These are phyloP conservation scores for Andrena praecox DNA, from an alignment of 2,888 invertebrate genomes.

Conservation along the genomic window DNA sequence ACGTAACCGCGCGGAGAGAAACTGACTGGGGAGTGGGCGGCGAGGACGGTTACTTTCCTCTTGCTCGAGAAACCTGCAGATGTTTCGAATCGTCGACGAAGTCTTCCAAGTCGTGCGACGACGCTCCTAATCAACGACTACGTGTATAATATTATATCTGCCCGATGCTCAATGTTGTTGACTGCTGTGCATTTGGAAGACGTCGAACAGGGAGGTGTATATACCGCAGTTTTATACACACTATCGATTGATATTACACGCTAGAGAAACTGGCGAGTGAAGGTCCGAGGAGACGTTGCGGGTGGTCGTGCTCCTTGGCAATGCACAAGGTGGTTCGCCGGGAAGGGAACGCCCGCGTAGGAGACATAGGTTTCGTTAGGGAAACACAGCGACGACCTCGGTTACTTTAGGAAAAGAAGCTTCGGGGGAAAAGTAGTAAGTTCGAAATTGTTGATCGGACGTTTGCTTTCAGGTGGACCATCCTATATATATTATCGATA, in stretches of 20 bases:
- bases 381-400: too few species aligned
- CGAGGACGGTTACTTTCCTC: constrained; percentile 36
- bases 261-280: constrained; percentile 6
- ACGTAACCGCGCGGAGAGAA: not conserved
- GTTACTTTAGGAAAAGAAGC: too few species aligned
- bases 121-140: constrained; percentile 61
- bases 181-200: constrained; percentile 66
- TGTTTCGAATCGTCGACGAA: constrained; percentile 56
- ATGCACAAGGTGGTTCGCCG: constrained; percentile 14
- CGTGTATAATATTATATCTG: constrained; percentile 48
- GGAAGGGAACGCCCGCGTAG: not conserved
- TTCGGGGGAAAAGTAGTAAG: too few species aligned
- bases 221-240: constrained; percentile 57
- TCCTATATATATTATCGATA: constrained; percentile 1
- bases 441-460: not conserved
- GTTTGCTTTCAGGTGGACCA: not conserved
- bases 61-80: constrained; percentile 5
- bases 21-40: not conserved
- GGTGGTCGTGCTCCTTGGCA: constrained; percentile 5
- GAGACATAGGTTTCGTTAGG: not conserved
- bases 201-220: constrained; percentile 48
- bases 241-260: constrained; percentile 20
- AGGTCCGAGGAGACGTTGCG: not conserved
- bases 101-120: constrained; percentile 68
- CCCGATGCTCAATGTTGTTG: constrained; percentile 66